Evolutionary conservation across 2,888 invertebrate genomes (phyloP).

Genomic region (Erebia palarica): DNA sequence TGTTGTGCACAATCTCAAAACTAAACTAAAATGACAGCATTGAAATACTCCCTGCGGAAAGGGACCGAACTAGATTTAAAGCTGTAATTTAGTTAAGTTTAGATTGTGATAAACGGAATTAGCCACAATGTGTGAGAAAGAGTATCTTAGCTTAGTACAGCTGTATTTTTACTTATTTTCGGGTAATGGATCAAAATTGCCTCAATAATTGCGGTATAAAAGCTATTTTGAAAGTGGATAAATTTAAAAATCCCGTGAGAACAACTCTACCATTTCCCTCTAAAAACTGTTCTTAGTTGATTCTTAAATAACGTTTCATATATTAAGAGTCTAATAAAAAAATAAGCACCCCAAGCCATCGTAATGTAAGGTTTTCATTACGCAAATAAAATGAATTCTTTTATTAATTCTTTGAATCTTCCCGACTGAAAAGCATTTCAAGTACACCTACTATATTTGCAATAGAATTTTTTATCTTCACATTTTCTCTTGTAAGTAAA

Average conservation of each 20-base stretch:
- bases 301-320: conserved; percentile 22
- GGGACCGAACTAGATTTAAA: too few species aligned
- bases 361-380: conserved; percentile 28
- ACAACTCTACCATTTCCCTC: not conserved
- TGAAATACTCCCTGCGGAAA: too few species aligned
- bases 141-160: too few species aligned
- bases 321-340: conserved; percentile 25
- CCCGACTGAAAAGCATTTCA: not conserved
- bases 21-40: too few species aligned
- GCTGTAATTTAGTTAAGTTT: too few species aligned
- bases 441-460: not conserved
- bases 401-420: conserved; percentile 10
- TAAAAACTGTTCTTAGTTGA: conserved; percentile 13
- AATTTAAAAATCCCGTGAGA: not conserved
- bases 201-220: not conserved
- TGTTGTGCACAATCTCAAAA: too few species aligned
- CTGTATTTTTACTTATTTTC: too few species aligned
- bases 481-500: not conserved
- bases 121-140: too few species aligned
- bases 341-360: conserved; percentile 19
- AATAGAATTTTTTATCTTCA: conserved; percentile 11
- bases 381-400: conserved; percentile 23
- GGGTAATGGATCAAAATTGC: not conserved
- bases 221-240: not conserved
- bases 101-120: too few species aligned